Base-by-base conservation (phyloP, 2,888 invertebrate genomes). In the Limnephilus rhombicus region DNA sequence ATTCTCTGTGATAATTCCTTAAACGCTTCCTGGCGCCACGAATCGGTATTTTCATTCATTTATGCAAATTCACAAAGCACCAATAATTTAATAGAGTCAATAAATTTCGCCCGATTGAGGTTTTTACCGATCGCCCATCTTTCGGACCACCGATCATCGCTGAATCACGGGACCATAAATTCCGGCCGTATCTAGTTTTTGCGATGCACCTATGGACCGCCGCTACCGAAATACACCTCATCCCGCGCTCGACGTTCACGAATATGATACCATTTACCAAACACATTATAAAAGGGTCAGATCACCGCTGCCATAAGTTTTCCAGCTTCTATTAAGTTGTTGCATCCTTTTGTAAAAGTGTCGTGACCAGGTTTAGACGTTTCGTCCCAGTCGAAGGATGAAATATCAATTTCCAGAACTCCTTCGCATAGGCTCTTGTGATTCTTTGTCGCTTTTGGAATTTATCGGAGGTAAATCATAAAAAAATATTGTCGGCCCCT, bases 381-480 rank as follows among this genome's bases (percentile, higher is more conserved):
- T 68, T 83, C 29, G 41, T n/a, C 68, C 68, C 41, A 29, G 81
- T 53, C 85, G 29, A 86, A 37, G 91, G 90, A 92, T 91, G 92
- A 93, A 93, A 93, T 93, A 93, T 93, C 93, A 93, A 93, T 93
- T 91, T 93, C 91, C 90, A 91, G 81, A 91, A 91, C 90, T 37
- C 92, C 82, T 80, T 80, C 90, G 82, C 81, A 29, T 82, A 89
- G 53, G 80, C 29, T 68, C 41, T 89, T 91, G 91, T 85, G 89
- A 91, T 91, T 91, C 89, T 92, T 91, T 90, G 91, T 92, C 92
- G 93, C 92, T 91, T 92, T 92, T 89, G 93, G 92, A 92, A 93
- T 93, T 89, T 89, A 93, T 93, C 92, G 85, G 85, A 92, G 92
- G 92, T 93, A 92, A 92, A 93, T 93, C 93, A 93, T 93, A 93